These are phyloP conservation scores for Synchiropus splendidus DNA, from an alignment of 2,113 vertebrate genomes.

Conservation along the genomic window DNA sequence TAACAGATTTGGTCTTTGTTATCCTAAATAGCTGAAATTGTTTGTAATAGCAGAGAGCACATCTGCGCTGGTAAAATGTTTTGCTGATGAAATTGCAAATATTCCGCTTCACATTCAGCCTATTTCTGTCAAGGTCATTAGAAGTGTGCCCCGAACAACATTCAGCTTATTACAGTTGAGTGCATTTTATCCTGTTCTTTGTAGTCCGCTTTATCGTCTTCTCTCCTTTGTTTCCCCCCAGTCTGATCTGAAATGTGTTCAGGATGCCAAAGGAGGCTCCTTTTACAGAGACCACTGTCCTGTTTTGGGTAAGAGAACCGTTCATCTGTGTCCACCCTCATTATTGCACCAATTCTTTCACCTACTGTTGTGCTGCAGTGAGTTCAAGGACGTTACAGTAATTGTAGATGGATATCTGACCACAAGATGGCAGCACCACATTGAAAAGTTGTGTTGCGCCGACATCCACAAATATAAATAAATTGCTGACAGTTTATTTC, in stretches of 20 bases:
- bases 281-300: slow-evolving; percentile 99
- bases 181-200: too few species aligned
- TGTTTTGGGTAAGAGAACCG: slow-evolving; percentile 82
- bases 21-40: slow-evolving; percentile 28
- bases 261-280: slow-evolving; percentile 98
- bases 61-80: too few species aligned
- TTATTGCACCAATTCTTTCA: slow-evolving; percentile 54
- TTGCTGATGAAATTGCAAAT: too few species aligned
- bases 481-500: too few species aligned
- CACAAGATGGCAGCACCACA: slow-evolving; percentile 66
- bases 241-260: slow-evolving; percentile 98
- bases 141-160: too few species aligned
- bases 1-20: slow-evolving; percentile 52
- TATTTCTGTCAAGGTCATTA: too few species aligned
- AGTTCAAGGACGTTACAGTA: slow-evolving; percentile 56
- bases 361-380: slow-evolving; percentile 54
- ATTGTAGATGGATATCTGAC: slow-evolving; percentile 14
- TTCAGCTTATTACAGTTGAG: too few species aligned
- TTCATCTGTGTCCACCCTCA: slow-evolving; percentile 22
- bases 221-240: slow-evolving; percentile 39
- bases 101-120: too few species aligned
- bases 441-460: slow-evolving; percentile 12
- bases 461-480: too few species aligned
- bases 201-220: slow-evolving; percentile 15
- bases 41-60: too few species aligned